Conservation (phyloP, 1,140 invertebrate genomes). For the Heliconius eleuchia region DNA sequence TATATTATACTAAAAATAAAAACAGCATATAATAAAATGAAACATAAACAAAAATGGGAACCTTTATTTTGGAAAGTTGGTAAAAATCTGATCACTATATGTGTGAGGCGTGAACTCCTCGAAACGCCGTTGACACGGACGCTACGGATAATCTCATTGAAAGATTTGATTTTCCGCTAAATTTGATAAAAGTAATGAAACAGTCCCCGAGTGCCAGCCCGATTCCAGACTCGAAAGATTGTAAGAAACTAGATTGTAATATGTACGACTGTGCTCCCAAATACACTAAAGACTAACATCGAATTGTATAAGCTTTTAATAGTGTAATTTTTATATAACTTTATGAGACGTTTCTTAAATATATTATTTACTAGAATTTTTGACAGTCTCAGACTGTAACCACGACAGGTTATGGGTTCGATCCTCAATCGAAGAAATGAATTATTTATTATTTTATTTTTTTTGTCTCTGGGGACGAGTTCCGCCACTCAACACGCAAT, state of each 20-base stretch:
- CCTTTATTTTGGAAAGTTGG: background rate
- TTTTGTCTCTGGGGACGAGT: too few species aligned
- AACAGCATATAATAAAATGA: too few species aligned
- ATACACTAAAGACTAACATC: background rate
- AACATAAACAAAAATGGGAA: background rate
- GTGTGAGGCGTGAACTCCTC: constrained; percentile 28
- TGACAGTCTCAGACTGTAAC: too few species aligned
- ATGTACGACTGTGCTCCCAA: background rate
- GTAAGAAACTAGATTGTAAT: constrained; percentile 24
- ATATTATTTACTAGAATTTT: too few species aligned
- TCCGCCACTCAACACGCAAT: too few species aligned
- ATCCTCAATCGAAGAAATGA: too few species aligned
- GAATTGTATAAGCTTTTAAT: background rate
- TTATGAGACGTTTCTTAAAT: too few species aligned
- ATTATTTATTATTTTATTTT: too few species aligned
- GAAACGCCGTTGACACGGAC: constrained; percentile 37
- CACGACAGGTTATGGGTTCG: too few species aligned
- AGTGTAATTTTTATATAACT: too few species aligned
- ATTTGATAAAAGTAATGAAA: constrained; percentile 79
- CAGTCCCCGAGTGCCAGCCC: constrained; percentile 56
- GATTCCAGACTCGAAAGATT: constrained; percentile 42
- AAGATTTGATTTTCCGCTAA: constrained; percentile 80
- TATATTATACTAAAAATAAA: too few species aligned
- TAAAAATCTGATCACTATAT: constrained; percentile 21
- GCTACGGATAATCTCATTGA: constrained; percentile 72